Conservation (phyloP, 2,797 vertebrate genomes). For the Tamandua tetradactyla region DNA sequence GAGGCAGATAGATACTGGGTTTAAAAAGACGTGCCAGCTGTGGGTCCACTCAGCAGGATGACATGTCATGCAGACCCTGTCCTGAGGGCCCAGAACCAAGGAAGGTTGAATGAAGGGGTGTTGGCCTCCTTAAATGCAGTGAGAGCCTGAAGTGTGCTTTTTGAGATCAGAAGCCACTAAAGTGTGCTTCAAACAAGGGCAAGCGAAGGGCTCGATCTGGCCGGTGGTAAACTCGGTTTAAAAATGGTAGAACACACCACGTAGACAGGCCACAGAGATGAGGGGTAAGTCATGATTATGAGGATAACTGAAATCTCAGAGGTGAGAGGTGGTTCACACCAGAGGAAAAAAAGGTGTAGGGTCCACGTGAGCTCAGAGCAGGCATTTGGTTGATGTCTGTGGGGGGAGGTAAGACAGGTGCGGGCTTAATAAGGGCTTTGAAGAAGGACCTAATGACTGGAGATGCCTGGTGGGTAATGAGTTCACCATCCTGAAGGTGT, state of each 20-base stretch:
- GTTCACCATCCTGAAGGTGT: no score
- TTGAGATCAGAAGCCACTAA: neutral
- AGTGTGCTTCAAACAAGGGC: neutral
- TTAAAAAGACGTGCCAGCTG: neutral
- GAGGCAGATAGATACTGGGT: neutral
- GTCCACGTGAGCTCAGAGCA: accelerated
- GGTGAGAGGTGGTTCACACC: accelerated
- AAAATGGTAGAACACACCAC: no score
- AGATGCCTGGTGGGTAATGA: neutral
- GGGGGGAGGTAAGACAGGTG: neutral
- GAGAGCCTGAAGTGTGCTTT: neutral
- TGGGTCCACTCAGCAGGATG: no score
- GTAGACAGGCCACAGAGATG: neutral
- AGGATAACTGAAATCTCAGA: neutral
- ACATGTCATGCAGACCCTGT: neutral
- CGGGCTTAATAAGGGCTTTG: neutral
- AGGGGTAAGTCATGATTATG: accelerated
- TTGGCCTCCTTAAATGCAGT: neutral
- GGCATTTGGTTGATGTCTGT: neutral
- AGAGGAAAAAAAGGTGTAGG: neutral
- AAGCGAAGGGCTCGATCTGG: neutral
- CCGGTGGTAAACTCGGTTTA: neutral
- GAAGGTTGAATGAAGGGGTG: neutral
- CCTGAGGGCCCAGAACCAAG: neutral
- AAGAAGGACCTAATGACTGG: neutral